Percentiles rank a stretch among this genome's conserved stretches.
Evolutionary conservation across 2,113 vertebrate genomes (phyloP).

Genomic region (Lucifuga dentata): DNA sequence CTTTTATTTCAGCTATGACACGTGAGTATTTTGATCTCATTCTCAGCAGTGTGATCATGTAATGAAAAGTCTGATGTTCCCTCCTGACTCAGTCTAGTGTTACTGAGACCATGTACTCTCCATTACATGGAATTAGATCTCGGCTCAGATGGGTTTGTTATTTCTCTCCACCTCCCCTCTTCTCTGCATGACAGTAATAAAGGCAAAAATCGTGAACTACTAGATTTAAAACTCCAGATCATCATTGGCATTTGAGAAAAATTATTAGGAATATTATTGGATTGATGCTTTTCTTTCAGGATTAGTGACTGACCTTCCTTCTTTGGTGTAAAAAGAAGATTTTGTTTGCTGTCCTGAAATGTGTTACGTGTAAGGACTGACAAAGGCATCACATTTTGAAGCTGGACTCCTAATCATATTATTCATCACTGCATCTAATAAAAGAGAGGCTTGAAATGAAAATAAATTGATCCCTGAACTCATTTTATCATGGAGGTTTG

Average conservation of each 20-base stretch:
- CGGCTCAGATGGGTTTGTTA: neutral
- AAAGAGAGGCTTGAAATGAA: conserved; percentile 52
- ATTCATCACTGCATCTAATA: conserved; percentile 45
- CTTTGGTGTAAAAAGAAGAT: no score
- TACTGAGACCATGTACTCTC: neutral
- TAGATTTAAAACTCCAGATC: no score
- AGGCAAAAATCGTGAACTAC: no score
- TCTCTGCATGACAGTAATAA: no score
- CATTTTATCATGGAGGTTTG: conserved; percentile 42
- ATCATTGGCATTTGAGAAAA: no score
- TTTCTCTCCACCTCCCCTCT: neutral
- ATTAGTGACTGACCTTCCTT: no score
- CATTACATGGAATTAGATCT: conserved; percentile 3
- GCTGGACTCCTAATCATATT: conserved; percentile 36
- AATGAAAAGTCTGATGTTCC: neutral
- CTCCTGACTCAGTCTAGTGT: neutral
- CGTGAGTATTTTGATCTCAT: neutral
- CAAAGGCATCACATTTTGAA: conserved; percentile 6
- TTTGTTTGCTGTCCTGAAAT: neutral
- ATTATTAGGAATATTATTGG: no score
- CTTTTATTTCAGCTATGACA: neutral
- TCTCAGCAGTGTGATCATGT: neutral
- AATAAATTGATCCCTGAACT: conserved; percentile 44
- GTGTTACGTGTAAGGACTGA: neutral
- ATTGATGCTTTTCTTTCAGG: no score